Evolutionary conservation across 2,797 vertebrate genomes (phyloP), one percentile per base, ranked within the genome.

Genomic region (Pseudomugil tenellus): DNA sequence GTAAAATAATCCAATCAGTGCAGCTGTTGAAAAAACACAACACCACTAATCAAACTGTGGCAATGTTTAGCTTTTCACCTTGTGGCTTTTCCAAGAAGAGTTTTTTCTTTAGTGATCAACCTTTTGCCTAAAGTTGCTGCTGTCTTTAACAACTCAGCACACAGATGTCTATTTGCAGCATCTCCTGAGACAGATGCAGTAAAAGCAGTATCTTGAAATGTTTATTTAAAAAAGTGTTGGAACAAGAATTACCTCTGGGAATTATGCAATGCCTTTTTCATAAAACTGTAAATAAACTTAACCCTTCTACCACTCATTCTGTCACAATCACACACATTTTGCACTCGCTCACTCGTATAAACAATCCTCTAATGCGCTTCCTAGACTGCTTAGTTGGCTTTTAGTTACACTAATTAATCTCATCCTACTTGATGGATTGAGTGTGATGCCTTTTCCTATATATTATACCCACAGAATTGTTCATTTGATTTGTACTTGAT

Each of bases 361-460:
- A 74, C 48, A 43, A 58, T 53, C 48, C 35, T 80, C 60, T 85
- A 79, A 79, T 79, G 21, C 76, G 62, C 76, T 72, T 83, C 76
- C 86, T 84, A 86, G 71, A 87, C 84, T 75, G 74, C 70, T 84
- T 85, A 80, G 72, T 28, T 78, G 74, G 74, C 65, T 72, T 84
- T 71, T 68, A 69, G 67, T 86, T 84, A 77, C 70, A 71, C 62
- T 72, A 51, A 49, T 72, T 80, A 58, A 74, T 80, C 78, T 89
- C 83, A 82, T 87, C 83, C 73, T 71, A 74, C 85, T 84, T 80
- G 64, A 63, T 72, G 80, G 86, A 90, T 87, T 87, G 83, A 66
- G 68, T 32, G 69, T 80, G 55, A 23, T 73, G 60, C 76, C 74
- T 79, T 81, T 79, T 63, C 63, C 69, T 69, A 66, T 60, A 76